Percentiles rank a stretch among this genome's conserved stretches.
Conservation (phyloP, 2,113 vertebrate species). For the Psilopsiagon aymara region DNA sequence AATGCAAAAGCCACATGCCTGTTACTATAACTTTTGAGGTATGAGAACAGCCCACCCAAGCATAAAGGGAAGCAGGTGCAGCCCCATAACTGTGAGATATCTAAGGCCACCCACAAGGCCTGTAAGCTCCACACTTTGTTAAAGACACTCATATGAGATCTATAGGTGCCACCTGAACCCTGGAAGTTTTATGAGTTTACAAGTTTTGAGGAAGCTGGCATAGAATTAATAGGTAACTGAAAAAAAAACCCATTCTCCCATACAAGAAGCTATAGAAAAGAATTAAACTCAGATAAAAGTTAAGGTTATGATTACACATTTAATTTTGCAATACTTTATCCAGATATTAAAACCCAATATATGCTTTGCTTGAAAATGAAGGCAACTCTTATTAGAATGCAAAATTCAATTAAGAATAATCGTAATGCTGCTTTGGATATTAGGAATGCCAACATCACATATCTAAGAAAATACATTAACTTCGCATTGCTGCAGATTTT, state of each 20-base stretch:
- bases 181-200: background rate
- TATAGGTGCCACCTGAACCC: background rate
- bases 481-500: background rate
- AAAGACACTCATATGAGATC: background rate
- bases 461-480: conserved; percentile 7
- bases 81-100: accelerated
- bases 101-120: background rate
- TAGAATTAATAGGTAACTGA: background rate
- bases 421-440: background rate
- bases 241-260: background rate
- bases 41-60: background rate
- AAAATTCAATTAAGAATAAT: conserved; percentile 40
- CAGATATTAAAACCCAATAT: conserved; percentile 3
- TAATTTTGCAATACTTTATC: conserved; percentile 23
- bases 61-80: background rate
- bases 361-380: background rate
- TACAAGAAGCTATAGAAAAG: background rate
- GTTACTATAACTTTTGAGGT: background rate
- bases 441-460: background rate
- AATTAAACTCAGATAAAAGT: background rate
- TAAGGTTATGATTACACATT: background rate
- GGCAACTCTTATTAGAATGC: background rate
- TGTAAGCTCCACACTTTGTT: background rate
- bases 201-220: background rate
- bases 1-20: background rate